phyloP scores from a whole-genome alignment of 2,797 vertebrate genomes.

The Mastacembelus armatus region DNA sequence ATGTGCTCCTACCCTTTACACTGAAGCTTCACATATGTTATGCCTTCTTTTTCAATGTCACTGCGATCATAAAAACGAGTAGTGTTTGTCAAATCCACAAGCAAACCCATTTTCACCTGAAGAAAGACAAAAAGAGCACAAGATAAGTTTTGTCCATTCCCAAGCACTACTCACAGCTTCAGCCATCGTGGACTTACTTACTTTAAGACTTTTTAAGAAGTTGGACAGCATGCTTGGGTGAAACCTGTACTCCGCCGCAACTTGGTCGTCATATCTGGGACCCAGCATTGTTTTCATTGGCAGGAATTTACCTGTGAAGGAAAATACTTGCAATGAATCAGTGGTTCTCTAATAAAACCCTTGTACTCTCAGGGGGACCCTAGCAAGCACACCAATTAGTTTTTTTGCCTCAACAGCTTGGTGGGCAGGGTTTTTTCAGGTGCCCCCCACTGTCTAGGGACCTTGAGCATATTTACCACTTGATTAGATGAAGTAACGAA shows the following conservation, averaged over 20 bases:
- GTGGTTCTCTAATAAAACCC: neutral
- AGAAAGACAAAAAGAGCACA: conserved; percentile 11
- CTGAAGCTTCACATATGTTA: conserved; percentile 94
- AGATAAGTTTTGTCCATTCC: neutral
- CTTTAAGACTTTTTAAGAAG: conserved; percentile 97
- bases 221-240: conserved; percentile 97
- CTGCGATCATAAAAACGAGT: conserved; percentile 94
- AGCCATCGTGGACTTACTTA: conserved; percentile 66
- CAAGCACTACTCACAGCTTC: neutral
- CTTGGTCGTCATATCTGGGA: conserved; percentile 95
- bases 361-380: neutral
- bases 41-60: conserved; percentile 96
- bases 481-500: too few species aligned
- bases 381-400: neutral
- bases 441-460: too few species aligned
- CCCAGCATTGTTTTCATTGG: conserved; percentile 99
- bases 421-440: too few species aligned
- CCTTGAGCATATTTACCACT: too few species aligned
- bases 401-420: too few species aligned
- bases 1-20: conserved; percentile 92
- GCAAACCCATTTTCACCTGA: conserved; percentile 97
- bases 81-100: conserved; percentile 97
- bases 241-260: conserved; percentile 96
- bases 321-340: neutral
- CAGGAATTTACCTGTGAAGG: conserved; percentile 92